These are phyloP conservation scores for Mactra quadrangularis DNA, from an alignment of 1,140 invertebrate species.

Conservation along the genomic window DNA sequence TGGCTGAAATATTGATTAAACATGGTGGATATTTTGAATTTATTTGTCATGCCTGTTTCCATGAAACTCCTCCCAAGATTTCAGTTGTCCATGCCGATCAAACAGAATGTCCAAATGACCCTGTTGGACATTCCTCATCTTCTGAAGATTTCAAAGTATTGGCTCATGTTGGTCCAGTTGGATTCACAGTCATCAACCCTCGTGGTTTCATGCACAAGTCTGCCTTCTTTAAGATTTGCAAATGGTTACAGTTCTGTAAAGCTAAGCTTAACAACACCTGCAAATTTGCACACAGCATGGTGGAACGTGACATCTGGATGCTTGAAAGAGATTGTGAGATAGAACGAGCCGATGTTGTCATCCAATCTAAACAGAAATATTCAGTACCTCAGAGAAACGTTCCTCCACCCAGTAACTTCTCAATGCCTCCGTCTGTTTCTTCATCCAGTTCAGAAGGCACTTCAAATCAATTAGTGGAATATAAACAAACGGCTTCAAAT, in stretches of 20 bases:
- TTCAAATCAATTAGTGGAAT: too few relatives aligned
- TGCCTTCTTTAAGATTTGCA: slow-evolving; percentile 79
- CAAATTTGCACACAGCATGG: slow-evolving; percentile 78
- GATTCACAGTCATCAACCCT: slow-evolving; percentile 72
- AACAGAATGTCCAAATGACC: slow-evolving; percentile 63
- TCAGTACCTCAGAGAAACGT: background rate
- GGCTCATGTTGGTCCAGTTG: slow-evolving; percentile 69
- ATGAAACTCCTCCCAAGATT: slow-evolving; percentile 65
- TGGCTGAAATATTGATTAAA: slow-evolving; percentile 70
- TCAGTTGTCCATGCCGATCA: slow-evolving; percentile 55
- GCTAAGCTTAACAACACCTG: slow-evolving; percentile 68
- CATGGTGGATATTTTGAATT: slow-evolving; percentile 76
- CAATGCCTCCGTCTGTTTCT: too few relatives aligned
- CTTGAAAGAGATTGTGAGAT: slow-evolving; percentile 75
- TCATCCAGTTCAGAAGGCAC: too few relatives aligned
- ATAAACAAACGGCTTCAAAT: too few relatives aligned
- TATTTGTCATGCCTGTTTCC: slow-evolving; percentile 77
- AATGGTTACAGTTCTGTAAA: slow-evolving; percentile 72
- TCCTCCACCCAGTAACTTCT: background rate
- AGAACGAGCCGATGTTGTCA: slow-evolving; percentile 72
- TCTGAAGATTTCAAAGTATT: slow-evolving; percentile 70
- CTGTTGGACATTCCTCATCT: slow-evolving; percentile 70
- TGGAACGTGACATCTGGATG: slow-evolving; percentile 81
- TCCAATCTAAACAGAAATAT: slow-evolving; percentile 52
- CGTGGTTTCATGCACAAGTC: slow-evolving; percentile 75